A percentile compares a stretch with the other conserved stretches of the same genome.
Evolutionary conservation across 2,113 vertebrate genomes (phyloP).

Genomic region (Microtus ochrogaster): DNA sequence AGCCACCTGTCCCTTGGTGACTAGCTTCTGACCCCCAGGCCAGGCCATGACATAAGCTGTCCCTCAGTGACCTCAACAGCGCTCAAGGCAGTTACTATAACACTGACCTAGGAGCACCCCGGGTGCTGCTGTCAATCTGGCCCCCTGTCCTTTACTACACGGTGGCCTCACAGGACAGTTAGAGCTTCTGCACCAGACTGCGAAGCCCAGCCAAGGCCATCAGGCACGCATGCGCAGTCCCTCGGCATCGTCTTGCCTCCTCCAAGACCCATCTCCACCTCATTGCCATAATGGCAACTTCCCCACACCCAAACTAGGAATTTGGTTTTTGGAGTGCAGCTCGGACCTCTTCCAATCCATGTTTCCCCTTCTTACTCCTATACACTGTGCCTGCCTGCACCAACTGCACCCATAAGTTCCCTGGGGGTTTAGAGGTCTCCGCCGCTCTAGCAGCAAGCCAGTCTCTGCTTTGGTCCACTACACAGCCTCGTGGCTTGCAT

Average conservation of each 20-base stretch:
- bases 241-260: neutral
- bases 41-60: neutral
- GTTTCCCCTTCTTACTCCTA: constrained; percentile 9
- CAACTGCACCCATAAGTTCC: neutral
- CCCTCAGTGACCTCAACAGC: neutral
- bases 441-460: neutral
- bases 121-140: neutral
- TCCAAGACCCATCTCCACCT: neutral
- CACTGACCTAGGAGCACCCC: neutral
- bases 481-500: too few species aligned
- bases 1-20: neutral
- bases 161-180: neutral
- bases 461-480: neutral
- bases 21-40: neutral
- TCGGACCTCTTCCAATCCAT: neutral
- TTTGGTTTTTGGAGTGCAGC: neutral
- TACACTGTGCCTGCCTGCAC: neutral
- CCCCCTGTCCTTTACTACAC: neutral
- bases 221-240: neutral
- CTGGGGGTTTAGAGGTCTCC: neutral
- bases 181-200: neutral
- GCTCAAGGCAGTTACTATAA: neutral
- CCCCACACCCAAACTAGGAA: neutral
- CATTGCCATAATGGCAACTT: neutral
- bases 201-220: neutral